Base-by-base conservation (phyloP, 2,888 invertebrate genomes). In the Dasypogon diadema region DNA sequence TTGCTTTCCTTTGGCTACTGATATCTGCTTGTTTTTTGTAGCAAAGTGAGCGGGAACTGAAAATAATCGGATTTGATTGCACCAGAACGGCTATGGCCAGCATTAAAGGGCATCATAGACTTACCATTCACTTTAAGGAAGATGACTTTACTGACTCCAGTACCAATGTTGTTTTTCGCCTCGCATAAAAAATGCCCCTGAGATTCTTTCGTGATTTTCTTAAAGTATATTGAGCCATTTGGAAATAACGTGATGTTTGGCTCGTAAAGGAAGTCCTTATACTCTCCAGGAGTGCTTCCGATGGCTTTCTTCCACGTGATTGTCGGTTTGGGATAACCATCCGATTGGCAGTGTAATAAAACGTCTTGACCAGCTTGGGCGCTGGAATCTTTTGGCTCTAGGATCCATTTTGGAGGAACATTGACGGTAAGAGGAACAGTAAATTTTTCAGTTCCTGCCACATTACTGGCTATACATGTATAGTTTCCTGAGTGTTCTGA, bases 151-250 rank as follows among this genome's bases (percentile, higher is more conserved):
- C 96, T 96, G 76, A 97, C 91, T 10, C 95, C 96, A 14, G 94
- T 92, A 0, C 96, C 96, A 79, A 97, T 95, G 80, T 93, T 94
- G 84, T 97, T 97, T 82, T 94, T 92, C n/a, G 96, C 95, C 83
- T 96, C 96, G 86, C 97, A 97, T 72, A 97, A 89, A 85, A 96
- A 97, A 85, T 94, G 93, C 0, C 96, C 96, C 86, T 95, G 95
- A 83, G 93, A 94, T 82, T 93, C 93, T 86, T 95, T 95, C 80
- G 92, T 92, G 68, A 95, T 92, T 83, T 92, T 91, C 81, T 92
- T 91, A 85, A 96, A 95, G 79, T 92, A 90, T 79, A 96, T 88
- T 10, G 95, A 94, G 24, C 96, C 96, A 84, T 96, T 96, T 80
- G 92, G 91, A 81, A 93, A 91, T 76, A 92, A 90, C 78, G 92